Percentiles rank a stretch among this genome's conserved stretches.
Conservation (phyloP, 2,113 vertebrate species). For the Clarias gariepinus region DNA sequence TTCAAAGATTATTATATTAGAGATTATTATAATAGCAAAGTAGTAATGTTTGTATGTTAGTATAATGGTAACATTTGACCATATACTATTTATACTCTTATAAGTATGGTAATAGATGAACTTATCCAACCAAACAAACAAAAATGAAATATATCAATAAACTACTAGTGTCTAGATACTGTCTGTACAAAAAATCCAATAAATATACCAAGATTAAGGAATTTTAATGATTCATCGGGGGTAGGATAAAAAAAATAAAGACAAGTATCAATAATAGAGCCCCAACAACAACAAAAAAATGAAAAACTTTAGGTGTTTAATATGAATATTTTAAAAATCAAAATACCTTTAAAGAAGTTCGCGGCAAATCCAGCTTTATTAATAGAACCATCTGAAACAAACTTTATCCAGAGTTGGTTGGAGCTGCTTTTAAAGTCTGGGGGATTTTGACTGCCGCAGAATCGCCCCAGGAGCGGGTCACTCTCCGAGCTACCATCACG, state of each 20-base stretch:
- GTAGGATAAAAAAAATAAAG: neutral
- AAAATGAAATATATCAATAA: neutral
- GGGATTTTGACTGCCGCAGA: slow-evolving; percentile 95
- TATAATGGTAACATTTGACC: neutral
- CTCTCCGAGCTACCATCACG: slow-evolving; percentile 87
- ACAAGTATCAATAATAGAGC: neutral
- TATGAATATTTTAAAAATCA: neutral
- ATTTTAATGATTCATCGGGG: neutral
- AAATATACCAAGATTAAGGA: neutral
- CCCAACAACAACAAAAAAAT: neutral
- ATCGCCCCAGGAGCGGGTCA: slow-evolving; percentile 92
- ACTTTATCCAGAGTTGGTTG: slow-evolving; percentile 96
- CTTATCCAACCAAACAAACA: neutral
- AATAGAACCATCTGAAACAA: slow-evolving; percentile 95
- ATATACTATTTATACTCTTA: neutral
- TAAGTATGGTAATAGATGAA: neutral
- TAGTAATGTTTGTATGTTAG: neutral
- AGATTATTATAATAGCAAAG: neutral
- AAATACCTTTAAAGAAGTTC: slow-evolving; percentile 94
- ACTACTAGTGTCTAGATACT: neutral
- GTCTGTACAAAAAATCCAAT: neutral
- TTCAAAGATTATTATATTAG: neutral
- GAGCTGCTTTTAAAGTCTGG: slow-evolving; percentile 91
- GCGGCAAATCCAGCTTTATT: slow-evolving; percentile 97
- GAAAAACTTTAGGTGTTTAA: neutral